Evolutionary conservation across 2,113 vertebrate species (phyloP), one percentile per base, ranked within the genome.

Genomic region (Entomyzon cyanotis): DNA sequence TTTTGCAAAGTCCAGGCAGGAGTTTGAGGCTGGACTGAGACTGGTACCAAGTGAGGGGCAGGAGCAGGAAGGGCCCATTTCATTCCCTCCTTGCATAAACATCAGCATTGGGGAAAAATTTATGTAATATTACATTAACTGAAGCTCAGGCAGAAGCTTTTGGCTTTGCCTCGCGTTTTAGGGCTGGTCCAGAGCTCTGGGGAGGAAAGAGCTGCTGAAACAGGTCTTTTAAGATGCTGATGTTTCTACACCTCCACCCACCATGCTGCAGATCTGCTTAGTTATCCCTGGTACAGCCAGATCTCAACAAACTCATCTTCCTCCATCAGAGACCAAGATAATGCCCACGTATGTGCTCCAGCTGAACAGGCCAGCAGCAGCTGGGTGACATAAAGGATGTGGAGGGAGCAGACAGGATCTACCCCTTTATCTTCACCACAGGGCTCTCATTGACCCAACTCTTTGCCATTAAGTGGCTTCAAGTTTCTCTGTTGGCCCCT

Each of bases 51-150:
- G 33, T 10, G 41, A 73, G 49, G n/a, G 12, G 11, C 18, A 56
- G 59, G 28, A 75, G 33, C 64, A 35, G 53, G 27, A 44, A 70
- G 22, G 22, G 24, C 30, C 24, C 0, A 0, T 52, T 89, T 37
- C 53, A 44, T 37, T 20, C 25, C n/a, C 24, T 41, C 52, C 74
- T 65, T 21, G 37, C 41, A 52, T 23, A 58, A 41, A 56, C 24
- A 52, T 16, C 30, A 31, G 8, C 2, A 1, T 0, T n/a, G 33
- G 28, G 35, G 19, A 65, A 18, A 50, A 42, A 8, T 6, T 31
- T 11, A 13, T 3, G 0, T 21, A 8, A 52, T 87, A 88, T 65
- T 30, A 41, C 23, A 16, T 39, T 21, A 69, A 55, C 25, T 28
- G 60, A 70, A 74, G 42, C 20, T 58, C 64, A 50, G 28, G 15